Conservation (phyloP, 2,113 vertebrate species). For the Podocnemis expansa region DNA sequence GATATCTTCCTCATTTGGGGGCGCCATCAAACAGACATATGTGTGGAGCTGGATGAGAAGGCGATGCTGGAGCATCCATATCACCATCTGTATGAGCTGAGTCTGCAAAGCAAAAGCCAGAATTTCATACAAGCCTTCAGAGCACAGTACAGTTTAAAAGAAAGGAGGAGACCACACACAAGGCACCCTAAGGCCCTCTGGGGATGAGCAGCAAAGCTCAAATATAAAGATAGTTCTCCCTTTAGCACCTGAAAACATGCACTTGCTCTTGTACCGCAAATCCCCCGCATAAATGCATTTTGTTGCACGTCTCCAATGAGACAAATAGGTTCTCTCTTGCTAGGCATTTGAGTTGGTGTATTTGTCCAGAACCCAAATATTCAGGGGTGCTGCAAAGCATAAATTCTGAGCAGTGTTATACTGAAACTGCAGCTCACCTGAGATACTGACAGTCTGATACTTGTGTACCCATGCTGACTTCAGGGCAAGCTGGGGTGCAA, state of each 20-base stretch:
- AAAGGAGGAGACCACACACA: neutral
- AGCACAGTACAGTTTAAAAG: neutral
- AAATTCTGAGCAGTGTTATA: neutral
- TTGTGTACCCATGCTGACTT: neutral
- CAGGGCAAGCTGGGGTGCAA: neutral
- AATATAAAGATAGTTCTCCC: neutral
- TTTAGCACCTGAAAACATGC: neutral
- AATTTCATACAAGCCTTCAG: neutral
- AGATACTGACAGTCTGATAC: too few species aligned
- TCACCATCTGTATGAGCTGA: slow-evolving; percentile 98
- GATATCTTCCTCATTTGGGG: slow-evolving; percentile 87
- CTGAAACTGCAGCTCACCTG: neutral
- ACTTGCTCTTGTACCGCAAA: too few species aligned
- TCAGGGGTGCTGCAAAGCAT: neutral
- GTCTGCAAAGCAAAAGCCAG: slow-evolving; percentile 76
- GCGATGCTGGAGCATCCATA: slow-evolving; percentile 96
- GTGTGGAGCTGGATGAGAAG: slow-evolving; percentile 96
- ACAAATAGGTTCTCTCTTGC: neutral
- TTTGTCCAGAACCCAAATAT: too few species aligned
- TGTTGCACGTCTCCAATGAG: neutral
- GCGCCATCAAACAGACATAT: slow-evolving; percentile 92
- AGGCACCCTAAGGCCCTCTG: neutral
- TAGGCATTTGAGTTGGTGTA: neutral
- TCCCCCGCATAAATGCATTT: neutral
- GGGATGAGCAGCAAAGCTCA: neutral